Evolutionary conservation across 2,113 vertebrate genomes (phyloP), one percentile per base, ranked within the genome.

Genomic region (Hemibagrus wyckioides): DNA sequence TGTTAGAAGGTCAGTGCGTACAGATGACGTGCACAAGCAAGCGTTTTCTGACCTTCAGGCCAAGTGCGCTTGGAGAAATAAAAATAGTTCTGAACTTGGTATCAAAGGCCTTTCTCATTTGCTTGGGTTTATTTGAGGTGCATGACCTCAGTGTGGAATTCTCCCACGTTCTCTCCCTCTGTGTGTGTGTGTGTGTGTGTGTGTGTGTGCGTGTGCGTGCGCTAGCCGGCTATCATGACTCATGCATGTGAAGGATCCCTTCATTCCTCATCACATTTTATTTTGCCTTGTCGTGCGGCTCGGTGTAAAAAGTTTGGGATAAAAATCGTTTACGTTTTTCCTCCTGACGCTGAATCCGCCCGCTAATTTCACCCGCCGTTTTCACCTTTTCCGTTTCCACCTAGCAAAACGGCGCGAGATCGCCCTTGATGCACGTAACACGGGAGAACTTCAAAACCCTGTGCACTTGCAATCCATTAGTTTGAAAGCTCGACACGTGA

Each of bases 401-500:
- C 21, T 17, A 6, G 36, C n/a, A 67, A 57, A 36, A 30, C 8
- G 15, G 17, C 19, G 52, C 19, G 19, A 1, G 63, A 77, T 61
- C 10, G 54, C 50, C 30, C 10, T 19, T 33, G 13, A 80, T 30
- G 44, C 59, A 30, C 41, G 52, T 61, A 30, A 82, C n/a, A 30
- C 19, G 6, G 44, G 44, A 86, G 85, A 83, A 77, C 59, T 67
- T 54, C 36, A 65, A 81, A 83, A 48, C 71, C 83, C 76, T 63
- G 41, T 36, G 56, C 80, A 33, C 61, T 80, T 85, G 84, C 89
- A 88, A 91, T 61, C 87, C 86, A 91, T 92, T 92, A 90, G 90
- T 89, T 83, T 89, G 88, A 87, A 76, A 88, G 83, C 89, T 90
- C 82, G 71, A 90, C 90, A 89, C 69, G 85, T 90, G 90, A 91